Evolutionary conservation across 1,140 invertebrate genomes (phyloP).

Genomic region (Saccostrea glomerata): DNA sequence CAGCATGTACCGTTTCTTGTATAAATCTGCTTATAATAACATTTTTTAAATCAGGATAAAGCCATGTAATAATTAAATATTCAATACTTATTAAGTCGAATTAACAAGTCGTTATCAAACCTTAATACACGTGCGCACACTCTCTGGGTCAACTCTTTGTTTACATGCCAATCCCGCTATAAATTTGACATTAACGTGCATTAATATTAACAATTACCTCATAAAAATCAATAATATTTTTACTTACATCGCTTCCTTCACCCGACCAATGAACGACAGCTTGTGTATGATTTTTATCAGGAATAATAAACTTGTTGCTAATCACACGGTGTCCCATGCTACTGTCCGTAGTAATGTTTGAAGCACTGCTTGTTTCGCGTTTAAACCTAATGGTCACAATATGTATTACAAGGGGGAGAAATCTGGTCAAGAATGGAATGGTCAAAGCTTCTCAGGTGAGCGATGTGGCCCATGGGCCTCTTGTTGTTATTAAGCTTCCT

Average conservation of each 20-base stretch:
- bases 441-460: too few relatives aligned
- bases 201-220: background rate
- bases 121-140: conserved; percentile 16
- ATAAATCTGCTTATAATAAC: background rate
- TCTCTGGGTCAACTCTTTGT: background rate
- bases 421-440: too few relatives aligned
- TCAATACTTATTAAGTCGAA: background rate
- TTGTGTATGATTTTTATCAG: conserved; percentile 47
- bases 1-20: background rate
- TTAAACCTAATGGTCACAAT: too few relatives aligned
- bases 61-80: background rate
- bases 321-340: conserved; percentile 1
- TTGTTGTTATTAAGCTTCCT: too few relatives aligned
- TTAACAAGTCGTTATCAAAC: background rate
- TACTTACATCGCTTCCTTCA: conserved; percentile 48
- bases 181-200: background rate
- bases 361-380: conserved; percentile 4
- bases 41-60: background rate
- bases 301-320: conserved; percentile 48
- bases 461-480: too few relatives aligned
- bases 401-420: too few relatives aligned
- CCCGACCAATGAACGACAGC: conserved; percentile 54
- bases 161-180: conserved; percentile 28
- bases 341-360: conserved; percentile 23
- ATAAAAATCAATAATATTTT: background rate